These are phyloP conservation scores for Laspeyria flexula DNA, from an alignment of 2,888 invertebrate species.

Conservation along the genomic window DNA sequence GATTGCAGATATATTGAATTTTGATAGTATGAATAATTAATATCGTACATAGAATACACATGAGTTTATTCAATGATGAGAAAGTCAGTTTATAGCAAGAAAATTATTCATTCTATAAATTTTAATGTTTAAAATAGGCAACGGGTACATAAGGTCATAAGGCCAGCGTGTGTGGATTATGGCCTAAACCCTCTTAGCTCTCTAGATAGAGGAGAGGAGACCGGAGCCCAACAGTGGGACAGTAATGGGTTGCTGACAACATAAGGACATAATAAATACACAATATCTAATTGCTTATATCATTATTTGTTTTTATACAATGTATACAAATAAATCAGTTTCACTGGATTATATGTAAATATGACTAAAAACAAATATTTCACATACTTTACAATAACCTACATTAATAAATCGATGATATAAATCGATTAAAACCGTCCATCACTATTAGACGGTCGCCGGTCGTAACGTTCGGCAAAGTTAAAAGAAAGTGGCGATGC, in stretches of 20 bases:
- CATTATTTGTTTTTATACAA: background rate
- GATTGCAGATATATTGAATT: background rate
- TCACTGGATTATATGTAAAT: background rate
- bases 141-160: too few relatives aligned
- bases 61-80: background rate
- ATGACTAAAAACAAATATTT: conserved; percentile 20
- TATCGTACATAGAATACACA: background rate
- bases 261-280: too few relatives aligned
- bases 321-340: background rate
- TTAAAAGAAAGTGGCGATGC: conserved; percentile 74
- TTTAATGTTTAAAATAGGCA: too few relatives aligned
- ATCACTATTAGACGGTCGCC: conserved; percentile 48
- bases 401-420: conserved; percentile 47
- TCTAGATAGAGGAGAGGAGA: too few relatives aligned
- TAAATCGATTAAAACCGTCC: conserved; percentile 50
- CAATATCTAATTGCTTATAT: too few relatives aligned
- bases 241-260: too few relatives aligned
- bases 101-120: background rate
- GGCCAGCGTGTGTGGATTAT: too few relatives aligned
- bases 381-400: conserved; percentile 29
- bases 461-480: conserved; percentile 62
- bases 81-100: background rate
- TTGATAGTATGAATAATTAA: background rate
- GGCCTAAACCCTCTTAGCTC: too few relatives aligned
- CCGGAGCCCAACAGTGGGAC: too few relatives aligned